A percentile compares a stretch with the other conserved stretches of the same genome.
phyloP scores from a whole-genome alignment of 2,888 invertebrate genomes.

The Oscheius onirici region DNA sequence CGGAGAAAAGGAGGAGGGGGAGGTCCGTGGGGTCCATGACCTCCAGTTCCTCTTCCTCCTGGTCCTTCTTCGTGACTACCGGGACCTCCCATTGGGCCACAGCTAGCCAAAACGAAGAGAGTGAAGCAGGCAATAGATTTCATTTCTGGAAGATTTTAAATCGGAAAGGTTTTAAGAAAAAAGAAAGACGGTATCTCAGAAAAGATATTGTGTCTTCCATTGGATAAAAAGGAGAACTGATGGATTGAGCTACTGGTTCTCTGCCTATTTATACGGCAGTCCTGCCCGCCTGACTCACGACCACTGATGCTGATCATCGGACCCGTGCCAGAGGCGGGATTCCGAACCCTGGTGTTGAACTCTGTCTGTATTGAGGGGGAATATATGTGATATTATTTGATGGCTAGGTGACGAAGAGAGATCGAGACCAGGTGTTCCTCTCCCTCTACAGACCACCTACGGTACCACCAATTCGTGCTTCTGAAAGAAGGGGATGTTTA shows the following conservation, averaged over 20 bases:
- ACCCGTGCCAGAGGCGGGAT: neutral
- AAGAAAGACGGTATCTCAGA: neutral
- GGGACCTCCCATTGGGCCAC: neutral
- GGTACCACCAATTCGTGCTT: too few relatives aligned
- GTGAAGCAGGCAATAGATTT: neutral
- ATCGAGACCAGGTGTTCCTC: neutral
- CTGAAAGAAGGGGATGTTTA: too few relatives aligned
- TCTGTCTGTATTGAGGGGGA: neutral
- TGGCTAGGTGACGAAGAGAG: neutral
- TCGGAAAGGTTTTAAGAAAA: neutral
- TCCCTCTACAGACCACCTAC: neutral
- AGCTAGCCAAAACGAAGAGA: conserved; percentile 4
- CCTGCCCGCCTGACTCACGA: neutral
- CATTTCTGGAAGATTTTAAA: neutral
- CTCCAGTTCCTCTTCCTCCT: conserved; percentile 36
- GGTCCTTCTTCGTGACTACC: neutral
- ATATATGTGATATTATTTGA: neutral
- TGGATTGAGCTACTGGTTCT: neutral
- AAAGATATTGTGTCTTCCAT: neutral
- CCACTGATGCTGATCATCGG: conserved; percentile 13
- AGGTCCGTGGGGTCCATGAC: conserved; percentile 36
- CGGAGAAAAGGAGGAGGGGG: conserved; percentile 47
- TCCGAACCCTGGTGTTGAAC: neutral
- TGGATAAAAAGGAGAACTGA: neutral
- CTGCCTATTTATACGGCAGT: conserved; percentile 1